Conservation (phyloP, 2,113 vertebrate species). For the Notothenia coriiceps region DNA sequence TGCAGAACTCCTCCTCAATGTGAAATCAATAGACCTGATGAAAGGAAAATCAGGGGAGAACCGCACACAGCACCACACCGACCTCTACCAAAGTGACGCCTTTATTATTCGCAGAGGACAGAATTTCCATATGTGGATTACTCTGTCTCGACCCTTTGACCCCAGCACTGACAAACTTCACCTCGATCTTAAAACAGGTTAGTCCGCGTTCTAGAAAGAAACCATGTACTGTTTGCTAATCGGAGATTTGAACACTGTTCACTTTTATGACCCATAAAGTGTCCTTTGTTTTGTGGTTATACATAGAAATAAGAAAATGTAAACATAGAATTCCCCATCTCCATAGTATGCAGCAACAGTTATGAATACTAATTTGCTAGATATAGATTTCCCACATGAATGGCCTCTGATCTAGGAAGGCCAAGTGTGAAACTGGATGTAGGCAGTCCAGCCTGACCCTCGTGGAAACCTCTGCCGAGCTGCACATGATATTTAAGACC, state of each 20-base stretch:
- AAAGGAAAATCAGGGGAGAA: slow-evolving; percentile 77
- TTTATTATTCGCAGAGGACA: slow-evolving; percentile 89
- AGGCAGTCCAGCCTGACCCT: background rate
- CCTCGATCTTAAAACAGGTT: slow-evolving; percentile 87
- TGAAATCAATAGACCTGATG: slow-evolving; percentile 85
- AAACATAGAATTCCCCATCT: background rate
- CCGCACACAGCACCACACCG: slow-evolving; percentile 85
- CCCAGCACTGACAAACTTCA: slow-evolving; percentile 79
- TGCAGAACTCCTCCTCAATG: slow-evolving; percentile 82
- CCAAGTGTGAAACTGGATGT: slow-evolving; percentile 19
- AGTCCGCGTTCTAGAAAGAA: slow-evolving; percentile 8
- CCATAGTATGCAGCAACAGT: background rate
- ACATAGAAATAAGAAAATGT: background rate
- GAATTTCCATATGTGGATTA: slow-evolving; percentile 84
- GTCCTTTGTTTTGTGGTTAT: background rate
- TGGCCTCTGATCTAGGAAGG: slow-evolving; percentile 3
- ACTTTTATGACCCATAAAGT: too few species aligned
- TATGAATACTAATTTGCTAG: background rate
- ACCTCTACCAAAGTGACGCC: slow-evolving; percentile 82
- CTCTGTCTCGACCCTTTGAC: slow-evolving; percentile 83
- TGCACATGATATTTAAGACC: slow-evolving; percentile 27
- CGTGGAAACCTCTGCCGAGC: background rate
- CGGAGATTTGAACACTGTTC: background rate
- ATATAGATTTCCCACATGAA: background rate
- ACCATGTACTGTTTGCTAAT: background rate